Evolutionary conservation across 2,888 invertebrate species (phyloP).

Genomic region (Litoditis marina): DNA sequence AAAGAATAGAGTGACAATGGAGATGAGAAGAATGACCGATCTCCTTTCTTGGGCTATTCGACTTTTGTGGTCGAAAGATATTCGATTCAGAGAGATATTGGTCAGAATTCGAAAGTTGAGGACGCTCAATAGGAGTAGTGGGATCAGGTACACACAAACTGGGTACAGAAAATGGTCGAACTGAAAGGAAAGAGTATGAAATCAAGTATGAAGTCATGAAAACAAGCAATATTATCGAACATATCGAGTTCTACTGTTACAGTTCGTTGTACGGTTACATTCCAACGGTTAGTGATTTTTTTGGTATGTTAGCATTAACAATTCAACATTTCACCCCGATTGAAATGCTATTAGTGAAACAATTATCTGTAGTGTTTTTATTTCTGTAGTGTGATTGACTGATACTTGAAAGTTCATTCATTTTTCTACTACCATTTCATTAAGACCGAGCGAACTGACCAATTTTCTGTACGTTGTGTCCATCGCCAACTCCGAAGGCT

Average conservation of each 20-base stretch:
- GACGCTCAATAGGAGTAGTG: conserved; percentile 52
- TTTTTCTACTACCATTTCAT: too few species aligned
- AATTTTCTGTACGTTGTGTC: conserved; percentile 40
- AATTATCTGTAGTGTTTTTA: too few species aligned
- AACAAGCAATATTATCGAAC: neutral
- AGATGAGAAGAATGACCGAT: conserved; percentile 56
- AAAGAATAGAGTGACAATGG: conserved; percentile 58
- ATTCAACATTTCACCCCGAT: too few species aligned
- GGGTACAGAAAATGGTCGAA: conserved; percentile 56
- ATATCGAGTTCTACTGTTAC: too few species aligned
- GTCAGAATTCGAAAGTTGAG: conserved; percentile 55
- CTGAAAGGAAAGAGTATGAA: conserved; percentile 41
- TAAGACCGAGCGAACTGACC: conserved; percentile 16
- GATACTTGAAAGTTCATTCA: too few species aligned
- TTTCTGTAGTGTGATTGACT: too few species aligned
- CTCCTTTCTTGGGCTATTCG: conserved; percentile 38
- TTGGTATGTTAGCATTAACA: neutral
- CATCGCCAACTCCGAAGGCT: conserved; percentile 38
- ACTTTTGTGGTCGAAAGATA: conserved; percentile 36
- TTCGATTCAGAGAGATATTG: conserved; percentile 30
- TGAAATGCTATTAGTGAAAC: too few species aligned
- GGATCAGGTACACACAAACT: conserved; percentile 53
- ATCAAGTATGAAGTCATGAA: neutral
- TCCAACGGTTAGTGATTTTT: conserved; percentile 1
- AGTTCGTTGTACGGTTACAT: too few species aligned